A percentile compares a stretch with the other conserved stretches of the same genome.
Evolutionary conservation across 2,888 invertebrate genomes (phyloP).

Genomic region (Corythucha ciliata): DNA sequence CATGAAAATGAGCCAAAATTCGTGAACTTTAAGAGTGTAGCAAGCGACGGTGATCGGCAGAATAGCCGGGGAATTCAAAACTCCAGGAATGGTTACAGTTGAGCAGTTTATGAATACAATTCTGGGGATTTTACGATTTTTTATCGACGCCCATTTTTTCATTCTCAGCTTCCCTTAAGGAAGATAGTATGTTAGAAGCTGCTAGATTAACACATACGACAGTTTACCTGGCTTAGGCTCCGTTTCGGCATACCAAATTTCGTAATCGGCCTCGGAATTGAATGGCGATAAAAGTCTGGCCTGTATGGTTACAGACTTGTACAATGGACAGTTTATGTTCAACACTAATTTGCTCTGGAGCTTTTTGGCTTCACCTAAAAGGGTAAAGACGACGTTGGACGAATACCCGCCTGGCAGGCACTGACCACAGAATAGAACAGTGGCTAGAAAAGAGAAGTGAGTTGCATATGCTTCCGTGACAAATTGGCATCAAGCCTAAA

Average conservation of each 20-base stretch:
- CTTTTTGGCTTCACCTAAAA: constrained; percentile 37
- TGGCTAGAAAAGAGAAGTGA: constrained; percentile 32
- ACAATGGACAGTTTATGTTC: constrained; percentile 36
- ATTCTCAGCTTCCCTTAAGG: constrained; percentile 34
- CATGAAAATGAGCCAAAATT: constrained; percentile 39
- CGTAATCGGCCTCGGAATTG: constrained; percentile 34
- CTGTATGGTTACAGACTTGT: constrained; percentile 34
- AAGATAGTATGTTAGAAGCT: no score
- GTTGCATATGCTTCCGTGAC: not conserved
- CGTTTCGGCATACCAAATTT: constrained; percentile 38
- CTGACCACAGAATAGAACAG: constrained; percentile 33
- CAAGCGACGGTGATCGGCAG: constrained; percentile 12
- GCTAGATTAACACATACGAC: no score
- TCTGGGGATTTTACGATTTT: constrained; percentile 37
- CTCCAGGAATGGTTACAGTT: constrained; percentile 28
- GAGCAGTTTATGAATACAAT: constrained; percentile 37
- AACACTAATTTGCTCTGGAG: constrained; percentile 35
- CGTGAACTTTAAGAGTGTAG: constrained; percentile 6
- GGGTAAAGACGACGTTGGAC: constrained; percentile 37
- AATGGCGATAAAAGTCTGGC: constrained; percentile 37
- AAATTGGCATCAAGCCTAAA: not conserved
- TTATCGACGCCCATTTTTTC: constrained; percentile 36
- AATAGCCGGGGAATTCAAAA: constrained; percentile 2
- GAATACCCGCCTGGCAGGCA: constrained; percentile 35
- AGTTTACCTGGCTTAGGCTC: constrained; percentile 36